Percentiles rank a stretch among this genome's conserved stretches.
These are phyloP conservation scores for Aldabrachelys gigantea DNA, from an alignment of 2,113 vertebrate species.

Conservation along the genomic window DNA sequence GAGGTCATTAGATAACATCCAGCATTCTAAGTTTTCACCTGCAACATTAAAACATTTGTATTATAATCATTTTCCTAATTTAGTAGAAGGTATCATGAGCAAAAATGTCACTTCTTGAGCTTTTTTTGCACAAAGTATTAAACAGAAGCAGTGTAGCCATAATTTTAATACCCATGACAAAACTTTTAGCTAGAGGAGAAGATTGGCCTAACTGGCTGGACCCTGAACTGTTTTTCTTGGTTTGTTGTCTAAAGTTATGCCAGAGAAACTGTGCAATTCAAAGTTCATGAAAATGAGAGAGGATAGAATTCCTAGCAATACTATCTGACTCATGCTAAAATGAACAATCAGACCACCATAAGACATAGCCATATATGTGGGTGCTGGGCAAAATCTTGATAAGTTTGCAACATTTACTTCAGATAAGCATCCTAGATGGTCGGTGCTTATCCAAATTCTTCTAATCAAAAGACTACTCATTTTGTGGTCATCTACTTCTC, in stretches of 20 bases:
- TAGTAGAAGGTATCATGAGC: rapidly evolving
- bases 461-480: background rate
- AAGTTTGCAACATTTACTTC: background rate
- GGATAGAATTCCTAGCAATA: background rate
- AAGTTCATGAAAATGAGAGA: background rate
- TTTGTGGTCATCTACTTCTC: background rate
- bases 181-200: background rate
- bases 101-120: background rate
- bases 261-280: background rate
- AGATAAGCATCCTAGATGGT: background rate
- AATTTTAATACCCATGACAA: background rate
- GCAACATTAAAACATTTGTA: background rate
- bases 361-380: background rate
- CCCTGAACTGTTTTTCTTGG: background rate
- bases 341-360: background rate
- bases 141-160: background rate
- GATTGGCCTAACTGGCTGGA: background rate
- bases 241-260: background rate
- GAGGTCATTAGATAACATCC: background rate
- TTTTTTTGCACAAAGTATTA: background rate
- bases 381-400: background rate
- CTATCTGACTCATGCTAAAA: background rate
- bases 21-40: background rate
- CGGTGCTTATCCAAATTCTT: background rate
- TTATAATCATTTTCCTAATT: background rate